Evolutionary conservation across 2,113 vertebrate species (phyloP), one percentile per base, ranked within the genome.

Genomic region (Chelonoidis abingdonii): DNA sequence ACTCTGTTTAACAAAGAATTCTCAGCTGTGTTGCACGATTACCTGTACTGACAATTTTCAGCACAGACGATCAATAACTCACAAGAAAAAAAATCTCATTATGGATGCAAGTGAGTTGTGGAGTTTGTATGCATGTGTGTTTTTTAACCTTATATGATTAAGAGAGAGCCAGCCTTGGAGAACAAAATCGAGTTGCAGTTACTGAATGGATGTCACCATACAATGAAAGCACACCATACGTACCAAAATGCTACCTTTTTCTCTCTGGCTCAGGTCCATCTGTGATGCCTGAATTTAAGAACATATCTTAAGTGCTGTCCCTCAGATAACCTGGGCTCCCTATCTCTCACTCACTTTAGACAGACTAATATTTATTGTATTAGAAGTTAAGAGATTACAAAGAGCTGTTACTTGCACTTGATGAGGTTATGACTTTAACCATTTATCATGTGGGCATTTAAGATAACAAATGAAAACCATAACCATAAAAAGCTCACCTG

Each of bases 71-170:
- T 24, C 31, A 5, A 31, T 25, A 84, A 4, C 12, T 38, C 8
- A n/a, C 49, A 57, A 72, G 53, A 57, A 27, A 27, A 53, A 29
- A 44, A 24, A 29, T 8, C 47, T 12, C 3, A 3, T 8, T 35
- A 19, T 85, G 6, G 3, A 14, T 24, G n/a, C n/a, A 4, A 50
- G 50, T 1, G 1, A 21, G 12, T 10, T 10, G 53, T 54, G 53
- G 53, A 54, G 53, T 54, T 57, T 57, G 25, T 57, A 25, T 27
- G 10, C 25, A 10, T 27, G 31, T 62, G 29, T 35, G 62, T 21
- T 54, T 54, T 69, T 69, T 69, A n/a, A 69, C 16, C 62, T 31
- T 65, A 35, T 16, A 17, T 65, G 59, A n/a, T n/a, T 35, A 35
- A 69, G 35, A 35, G 35, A n/a, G 31, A 69, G 62, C 16, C 16